A percentile compares a stretch with the other conserved stretches of the same genome.
Evolutionary conservation across 2,888 invertebrate species (phyloP).

Genomic region (Tachina lurida): DNA sequence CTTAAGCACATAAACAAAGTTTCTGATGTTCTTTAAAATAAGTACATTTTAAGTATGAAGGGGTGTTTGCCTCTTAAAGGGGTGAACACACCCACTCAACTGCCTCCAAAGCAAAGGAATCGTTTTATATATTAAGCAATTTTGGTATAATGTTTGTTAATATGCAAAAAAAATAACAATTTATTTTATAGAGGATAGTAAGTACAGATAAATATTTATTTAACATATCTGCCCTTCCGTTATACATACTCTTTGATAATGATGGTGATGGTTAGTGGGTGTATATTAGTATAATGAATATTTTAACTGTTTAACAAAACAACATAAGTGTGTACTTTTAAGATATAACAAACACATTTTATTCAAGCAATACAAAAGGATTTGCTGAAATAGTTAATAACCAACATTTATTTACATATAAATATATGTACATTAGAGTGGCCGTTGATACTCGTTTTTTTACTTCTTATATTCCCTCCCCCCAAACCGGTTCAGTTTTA

Average conservation of each 20-base stretch:
- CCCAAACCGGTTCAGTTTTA: too few relatives aligned
- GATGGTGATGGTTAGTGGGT: too few relatives aligned
- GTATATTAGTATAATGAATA: too few relatives aligned
- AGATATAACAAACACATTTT: too few relatives aligned
- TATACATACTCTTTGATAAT: neutral
- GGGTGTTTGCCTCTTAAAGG: constrained; percentile 66
- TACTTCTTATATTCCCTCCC: too few relatives aligned
- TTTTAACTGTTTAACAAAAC: too few relatives aligned
- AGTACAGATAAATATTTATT: neutral
- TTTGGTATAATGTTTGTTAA: neutral
- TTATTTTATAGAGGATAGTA: constrained; percentile 55
- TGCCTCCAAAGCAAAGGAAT: constrained; percentile 11
- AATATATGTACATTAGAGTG: too few relatives aligned
- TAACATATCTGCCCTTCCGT: neutral
- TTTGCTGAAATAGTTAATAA: too few relatives aligned
- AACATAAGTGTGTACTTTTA: too few relatives aligned
- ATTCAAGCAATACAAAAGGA: too few relatives aligned
- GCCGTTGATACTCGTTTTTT: too few relatives aligned
- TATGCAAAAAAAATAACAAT: constrained; percentile 49
- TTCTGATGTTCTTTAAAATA: constrained; percentile 30
- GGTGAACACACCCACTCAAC: constrained; percentile 57
- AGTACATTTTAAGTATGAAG: constrained; percentile 45
- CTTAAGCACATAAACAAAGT: constrained; percentile 27
- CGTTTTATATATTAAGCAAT: constrained; percentile 25
- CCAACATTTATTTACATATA: too few relatives aligned